phyloP scores from a whole-genome alignment of 2,113 vertebrate species.

The Australoheros scitulus region DNA sequence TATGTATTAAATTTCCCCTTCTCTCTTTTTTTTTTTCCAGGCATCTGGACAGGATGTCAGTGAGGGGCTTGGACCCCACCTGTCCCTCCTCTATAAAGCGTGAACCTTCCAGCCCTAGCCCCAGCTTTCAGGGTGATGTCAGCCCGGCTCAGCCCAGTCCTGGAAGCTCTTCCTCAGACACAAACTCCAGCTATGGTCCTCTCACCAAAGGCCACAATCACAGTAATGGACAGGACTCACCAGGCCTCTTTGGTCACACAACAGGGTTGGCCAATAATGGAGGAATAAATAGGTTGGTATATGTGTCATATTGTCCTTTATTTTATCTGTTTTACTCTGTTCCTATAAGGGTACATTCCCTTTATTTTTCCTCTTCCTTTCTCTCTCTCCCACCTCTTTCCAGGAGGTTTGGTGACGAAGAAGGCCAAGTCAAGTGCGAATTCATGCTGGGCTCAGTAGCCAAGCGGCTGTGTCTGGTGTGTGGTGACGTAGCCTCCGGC shows the following conservation, averaged over 20 bases:
- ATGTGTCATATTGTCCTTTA: not conserved
- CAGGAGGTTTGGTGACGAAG: slow-evolving; percentile 71
- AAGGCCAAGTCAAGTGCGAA: slow-evolving; percentile 79
- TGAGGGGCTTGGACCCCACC: slow-evolving; percentile 94
- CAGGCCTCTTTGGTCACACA: slow-evolving; percentile 81
- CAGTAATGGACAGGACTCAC: slow-evolving; percentile 88
- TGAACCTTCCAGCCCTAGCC: slow-evolving; percentile 95
- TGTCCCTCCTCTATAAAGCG: slow-evolving; percentile 95
- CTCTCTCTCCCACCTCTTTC: not conserved
- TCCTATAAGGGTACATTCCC: not conserved
- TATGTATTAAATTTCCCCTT: not conserved
- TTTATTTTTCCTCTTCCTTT: not conserved
- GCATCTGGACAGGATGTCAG: slow-evolving; percentile 96
- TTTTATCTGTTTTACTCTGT: not conserved
- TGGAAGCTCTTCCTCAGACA: slow-evolving; percentile 92
- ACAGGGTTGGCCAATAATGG: slow-evolving; percentile 38
- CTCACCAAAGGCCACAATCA: slow-evolving; percentile 87
- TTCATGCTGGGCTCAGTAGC: slow-evolving; percentile 87
- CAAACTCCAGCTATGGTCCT: slow-evolving; percentile 94
- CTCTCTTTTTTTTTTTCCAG: slow-evolving; percentile 65
- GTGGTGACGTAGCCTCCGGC: slow-evolving; percentile 79
- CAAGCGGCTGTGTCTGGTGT: slow-evolving; percentile 82
- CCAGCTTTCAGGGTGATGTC: slow-evolving; percentile 90
- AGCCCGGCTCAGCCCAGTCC: slow-evolving; percentile 96
- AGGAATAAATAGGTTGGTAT: slow-evolving; percentile 64